Evolutionary conservation across 2,113 vertebrate genomes (phyloP).

Genomic region (Xiphophorus hellerii): DNA sequence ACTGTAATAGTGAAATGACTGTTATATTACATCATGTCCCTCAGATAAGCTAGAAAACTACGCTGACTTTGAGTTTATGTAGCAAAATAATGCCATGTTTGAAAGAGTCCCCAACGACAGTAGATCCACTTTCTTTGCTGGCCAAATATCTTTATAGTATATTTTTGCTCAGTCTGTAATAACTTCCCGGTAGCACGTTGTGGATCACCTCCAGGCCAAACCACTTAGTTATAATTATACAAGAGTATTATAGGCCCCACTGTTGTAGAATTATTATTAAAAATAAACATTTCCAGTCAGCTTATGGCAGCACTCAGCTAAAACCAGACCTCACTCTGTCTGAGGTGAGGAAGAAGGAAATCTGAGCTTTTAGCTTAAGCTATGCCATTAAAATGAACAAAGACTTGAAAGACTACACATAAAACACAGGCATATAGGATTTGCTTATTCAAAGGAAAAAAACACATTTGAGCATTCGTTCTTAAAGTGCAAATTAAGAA

Average conservation of each 20-base stretch:
- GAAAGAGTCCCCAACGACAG: conserved; percentile 27
- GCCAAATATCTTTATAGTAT: conserved; percentile 67
- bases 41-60: background rate
- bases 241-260: conserved; percentile 61
- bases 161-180: conserved; percentile 69
- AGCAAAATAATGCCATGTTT: background rate
- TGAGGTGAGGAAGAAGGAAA: conserved; percentile 61
- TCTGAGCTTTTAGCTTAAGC: conserved; percentile 40
- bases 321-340: conserved; percentile 36
- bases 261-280: conserved; percentile 78
- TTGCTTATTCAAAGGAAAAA: background rate
- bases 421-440: background rate
- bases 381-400: conserved; percentile 56
- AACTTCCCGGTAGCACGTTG: conserved; percentile 63
- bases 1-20: conserved; percentile 2
- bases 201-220: conserved; percentile 71
- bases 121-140: conserved; percentile 49
- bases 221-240: conserved; percentile 76
- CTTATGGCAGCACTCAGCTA: conserved; percentile 43
- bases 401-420: conserved; percentile 20
- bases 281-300: conserved; percentile 73
- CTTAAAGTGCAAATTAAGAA: too few species aligned
- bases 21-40: conserved; percentile 5
- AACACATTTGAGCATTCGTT: too few species aligned
- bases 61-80: background rate